Evolutionary conservation across 1,140 invertebrate genomes (phyloP).

Genomic region (Zaprionus inermis): DNA sequence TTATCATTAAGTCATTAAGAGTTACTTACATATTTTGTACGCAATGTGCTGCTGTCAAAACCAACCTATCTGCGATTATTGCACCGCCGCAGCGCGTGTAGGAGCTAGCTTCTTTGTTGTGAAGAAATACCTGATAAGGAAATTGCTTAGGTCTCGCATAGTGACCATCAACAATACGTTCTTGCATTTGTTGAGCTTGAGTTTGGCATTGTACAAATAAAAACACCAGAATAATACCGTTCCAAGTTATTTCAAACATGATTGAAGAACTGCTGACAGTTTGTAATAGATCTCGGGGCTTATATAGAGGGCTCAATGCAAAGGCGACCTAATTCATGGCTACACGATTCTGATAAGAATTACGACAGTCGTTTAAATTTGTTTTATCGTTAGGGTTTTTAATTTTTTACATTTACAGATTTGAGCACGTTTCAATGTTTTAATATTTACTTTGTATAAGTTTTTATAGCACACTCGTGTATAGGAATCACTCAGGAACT

Average conservation of each 20-base stretch:
- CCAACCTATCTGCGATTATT: background rate
- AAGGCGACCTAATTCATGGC: background rate
- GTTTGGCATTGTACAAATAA: background rate
- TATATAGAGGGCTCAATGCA: background rate
- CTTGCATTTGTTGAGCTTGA: background rate
- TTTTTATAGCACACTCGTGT: background rate
- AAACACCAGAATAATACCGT: background rate
- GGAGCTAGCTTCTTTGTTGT: background rate
- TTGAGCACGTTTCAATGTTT: background rate
- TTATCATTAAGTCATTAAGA: background rate
- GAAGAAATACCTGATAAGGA: conserved; percentile 6
- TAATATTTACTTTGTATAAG: conserved; percentile 3
- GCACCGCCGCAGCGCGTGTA: background rate
- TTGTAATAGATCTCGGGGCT: background rate
- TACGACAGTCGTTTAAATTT: background rate
- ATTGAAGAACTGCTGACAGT: background rate
- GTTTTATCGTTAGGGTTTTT: background rate
- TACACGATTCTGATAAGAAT: background rate
- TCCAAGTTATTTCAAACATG: background rate
- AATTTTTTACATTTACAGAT: background rate
- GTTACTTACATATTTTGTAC: background rate
- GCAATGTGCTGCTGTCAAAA: conserved; percentile 2
- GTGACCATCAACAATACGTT: conserved; percentile 24
- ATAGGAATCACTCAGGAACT: background rate
- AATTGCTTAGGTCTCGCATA: background rate